phyloP scores from a whole-genome alignment of 1,140 invertebrate genomes.

The Neoseiulus cucumeris region DNA sequence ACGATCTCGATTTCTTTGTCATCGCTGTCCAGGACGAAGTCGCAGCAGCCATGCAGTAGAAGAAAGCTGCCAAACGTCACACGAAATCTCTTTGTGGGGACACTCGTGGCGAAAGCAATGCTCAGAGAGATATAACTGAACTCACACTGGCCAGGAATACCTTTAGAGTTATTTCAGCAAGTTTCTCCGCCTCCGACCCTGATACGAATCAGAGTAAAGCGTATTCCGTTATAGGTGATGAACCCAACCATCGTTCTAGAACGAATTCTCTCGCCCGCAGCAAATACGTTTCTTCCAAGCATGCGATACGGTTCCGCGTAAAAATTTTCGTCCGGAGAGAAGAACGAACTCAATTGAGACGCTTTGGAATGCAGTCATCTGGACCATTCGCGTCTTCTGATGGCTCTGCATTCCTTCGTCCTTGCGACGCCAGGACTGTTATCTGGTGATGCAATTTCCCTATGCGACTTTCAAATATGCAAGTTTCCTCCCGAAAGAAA shows the following conservation, averaged over 20 bases:
- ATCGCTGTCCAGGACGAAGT: not conserved
- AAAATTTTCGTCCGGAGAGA: not conserved
- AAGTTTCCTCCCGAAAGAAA: too few species aligned
- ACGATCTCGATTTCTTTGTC: conserved; percentile 1
- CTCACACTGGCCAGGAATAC: not conserved
- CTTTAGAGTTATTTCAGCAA: not conserved
- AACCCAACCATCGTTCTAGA: not conserved
- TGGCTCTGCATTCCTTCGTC: too few species aligned
- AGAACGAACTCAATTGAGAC: not conserved
- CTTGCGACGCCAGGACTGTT: too few species aligned
- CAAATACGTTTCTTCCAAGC: not conserved
- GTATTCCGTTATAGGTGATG: not conserved
- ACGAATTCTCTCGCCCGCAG: not conserved
- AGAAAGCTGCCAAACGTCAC: not conserved
- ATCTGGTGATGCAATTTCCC: too few species aligned
- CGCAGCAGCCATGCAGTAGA: not conserved
- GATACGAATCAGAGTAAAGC: not conserved
- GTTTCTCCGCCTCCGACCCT: not conserved
- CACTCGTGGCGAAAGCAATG: not conserved
- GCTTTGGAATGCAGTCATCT: not conserved
- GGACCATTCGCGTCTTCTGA: not conserved
- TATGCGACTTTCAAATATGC: too few species aligned
- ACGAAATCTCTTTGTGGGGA: not conserved
- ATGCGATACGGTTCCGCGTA: not conserved
- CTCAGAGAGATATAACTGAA: too few species aligned